phyloP scores from a whole-genome alignment of 2,888 invertebrate genomes.

The Ectemnius continuus region DNA sequence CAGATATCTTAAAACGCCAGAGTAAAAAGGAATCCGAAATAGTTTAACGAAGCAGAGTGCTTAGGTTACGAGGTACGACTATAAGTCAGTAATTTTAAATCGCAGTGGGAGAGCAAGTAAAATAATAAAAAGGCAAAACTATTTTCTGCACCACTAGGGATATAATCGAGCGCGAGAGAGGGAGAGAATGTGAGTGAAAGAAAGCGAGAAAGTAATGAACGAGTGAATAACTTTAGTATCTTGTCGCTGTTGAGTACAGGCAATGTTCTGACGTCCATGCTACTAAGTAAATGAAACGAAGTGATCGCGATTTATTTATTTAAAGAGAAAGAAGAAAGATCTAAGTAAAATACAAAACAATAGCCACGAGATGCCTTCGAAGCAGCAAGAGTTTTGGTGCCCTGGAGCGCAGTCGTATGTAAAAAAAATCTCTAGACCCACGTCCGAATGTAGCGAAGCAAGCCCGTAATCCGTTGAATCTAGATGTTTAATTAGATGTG shows the following conservation, averaged over 20 bases:
- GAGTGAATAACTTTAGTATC: slow-evolving; percentile 52
- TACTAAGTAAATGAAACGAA: slow-evolving; percentile 55
- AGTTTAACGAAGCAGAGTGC: slow-evolving; percentile 60
- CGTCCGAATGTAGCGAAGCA: slow-evolving; percentile 21
- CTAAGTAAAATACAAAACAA: slow-evolving; percentile 64
- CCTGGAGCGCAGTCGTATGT: slow-evolving; percentile 58
- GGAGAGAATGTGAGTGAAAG: slow-evolving; percentile 2
- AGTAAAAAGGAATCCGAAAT: slow-evolving; percentile 41
- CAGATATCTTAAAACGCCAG: slow-evolving; percentile 50
- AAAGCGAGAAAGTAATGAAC: slow-evolving; percentile 23
- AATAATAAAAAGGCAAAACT: slow-evolving; percentile 57
- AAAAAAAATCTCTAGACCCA: slow-evolving; percentile 22
- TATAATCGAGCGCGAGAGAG: slow-evolving; percentile 33
- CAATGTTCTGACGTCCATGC: slow-evolving; percentile 68
- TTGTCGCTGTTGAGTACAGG: slow-evolving; percentile 59
- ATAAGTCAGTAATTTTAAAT: slow-evolving; percentile 51
- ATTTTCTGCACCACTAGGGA: slow-evolving; percentile 67
- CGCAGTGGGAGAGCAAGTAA: slow-evolving; percentile 27
- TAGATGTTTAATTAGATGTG: slow-evolving; percentile 32
- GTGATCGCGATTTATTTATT: slow-evolving; percentile 71
- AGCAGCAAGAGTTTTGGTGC: slow-evolving; percentile 71
- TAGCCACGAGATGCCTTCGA: slow-evolving; percentile 76
- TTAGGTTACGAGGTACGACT: slow-evolving; percentile 52
- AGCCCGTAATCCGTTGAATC: slow-evolving; percentile 31
- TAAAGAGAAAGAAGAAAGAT: slow-evolving; percentile 58